phyloP scores from a whole-genome alignment of 2,113 vertebrate genomes.

The Callipepla squamata region DNA sequence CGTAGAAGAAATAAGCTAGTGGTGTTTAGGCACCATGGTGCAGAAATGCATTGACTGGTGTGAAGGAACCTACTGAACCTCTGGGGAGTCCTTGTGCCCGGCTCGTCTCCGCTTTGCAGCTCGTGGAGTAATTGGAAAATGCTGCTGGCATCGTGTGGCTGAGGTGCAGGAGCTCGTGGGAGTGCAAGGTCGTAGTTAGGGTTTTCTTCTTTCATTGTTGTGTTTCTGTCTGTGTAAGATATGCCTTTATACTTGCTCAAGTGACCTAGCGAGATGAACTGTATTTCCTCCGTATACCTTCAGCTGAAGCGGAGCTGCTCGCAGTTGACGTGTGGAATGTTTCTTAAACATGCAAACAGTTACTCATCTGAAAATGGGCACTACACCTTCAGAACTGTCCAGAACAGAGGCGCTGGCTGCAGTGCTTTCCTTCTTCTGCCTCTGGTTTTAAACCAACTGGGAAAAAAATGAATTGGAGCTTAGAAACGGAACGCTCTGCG shows the following conservation, averaged over 20 bases:
- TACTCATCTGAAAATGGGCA: accelerated
- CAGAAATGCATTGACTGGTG: not conserved
- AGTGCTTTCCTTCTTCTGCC: not conserved
- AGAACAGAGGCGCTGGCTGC: not conserved
- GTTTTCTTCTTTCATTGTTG: not conserved
- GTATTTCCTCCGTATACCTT: not conserved
- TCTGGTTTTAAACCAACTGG: not conserved
- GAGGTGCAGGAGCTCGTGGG: not conserved
- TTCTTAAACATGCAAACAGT: not conserved
- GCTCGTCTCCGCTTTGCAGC: accelerated
- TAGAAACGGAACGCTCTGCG: not conserved
- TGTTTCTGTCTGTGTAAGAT: not conserved
- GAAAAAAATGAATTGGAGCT: not conserved
- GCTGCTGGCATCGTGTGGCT: not conserved
- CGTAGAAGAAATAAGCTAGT: not conserved
- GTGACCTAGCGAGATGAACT: not conserved
- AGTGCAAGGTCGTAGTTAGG: not conserved
- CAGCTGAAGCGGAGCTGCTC: not conserved
- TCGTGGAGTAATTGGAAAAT: not conserved
- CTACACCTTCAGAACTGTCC: not conserved
- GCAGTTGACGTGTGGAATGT: not conserved
- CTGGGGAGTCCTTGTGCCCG: not conserved
- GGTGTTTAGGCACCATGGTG: accelerated
- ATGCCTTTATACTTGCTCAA: constrained; percentile 36
- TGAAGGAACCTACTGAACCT: not conserved